Conservation (phyloP, 2,888 invertebrate species). For the Ophraella communa region DNA sequence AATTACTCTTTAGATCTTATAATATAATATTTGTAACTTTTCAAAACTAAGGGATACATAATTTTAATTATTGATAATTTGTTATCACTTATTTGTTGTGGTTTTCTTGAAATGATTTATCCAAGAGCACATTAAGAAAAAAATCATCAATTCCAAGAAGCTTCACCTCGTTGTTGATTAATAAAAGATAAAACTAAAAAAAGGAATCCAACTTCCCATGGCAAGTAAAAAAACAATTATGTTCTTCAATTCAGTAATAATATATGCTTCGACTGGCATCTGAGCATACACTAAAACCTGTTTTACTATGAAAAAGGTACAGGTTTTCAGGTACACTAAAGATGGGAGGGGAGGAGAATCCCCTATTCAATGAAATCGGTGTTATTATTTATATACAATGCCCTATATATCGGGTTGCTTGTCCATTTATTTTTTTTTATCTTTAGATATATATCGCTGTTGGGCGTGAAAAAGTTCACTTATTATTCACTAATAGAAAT, state of each 20-base stretch:
- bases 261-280: background rate
- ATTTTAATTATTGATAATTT: too few relatives aligned
- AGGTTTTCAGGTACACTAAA: background rate
- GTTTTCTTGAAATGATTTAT: background rate
- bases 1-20: too few relatives aligned
- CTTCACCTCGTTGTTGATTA: background rate
- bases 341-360: constrained; percentile 8
- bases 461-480: too few relatives aligned
- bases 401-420: background rate
- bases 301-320: constrained; percentile 13
- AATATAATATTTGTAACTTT: too few relatives aligned
- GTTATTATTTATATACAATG: background rate
- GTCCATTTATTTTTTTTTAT: background rate
- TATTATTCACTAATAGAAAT: too few relatives aligned
- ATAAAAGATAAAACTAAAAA: background rate
- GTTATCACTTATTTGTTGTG: too few relatives aligned
- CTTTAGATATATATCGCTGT: background rate
- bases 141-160: constrained; percentile 3
- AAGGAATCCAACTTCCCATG: constrained; percentile 1
- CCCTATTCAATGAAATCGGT: background rate
- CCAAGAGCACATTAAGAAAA: background rate
- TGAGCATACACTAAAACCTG: constrained; percentile 17
- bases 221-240: background rate
- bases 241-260: constrained; percentile 4
- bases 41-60: too few relatives aligned